Percentiles rank a stretch among this genome's conserved stretches.
Evolutionary conservation across 1,140 invertebrate genomes (phyloP).

Genomic region (Bombus difficillimus): DNA sequence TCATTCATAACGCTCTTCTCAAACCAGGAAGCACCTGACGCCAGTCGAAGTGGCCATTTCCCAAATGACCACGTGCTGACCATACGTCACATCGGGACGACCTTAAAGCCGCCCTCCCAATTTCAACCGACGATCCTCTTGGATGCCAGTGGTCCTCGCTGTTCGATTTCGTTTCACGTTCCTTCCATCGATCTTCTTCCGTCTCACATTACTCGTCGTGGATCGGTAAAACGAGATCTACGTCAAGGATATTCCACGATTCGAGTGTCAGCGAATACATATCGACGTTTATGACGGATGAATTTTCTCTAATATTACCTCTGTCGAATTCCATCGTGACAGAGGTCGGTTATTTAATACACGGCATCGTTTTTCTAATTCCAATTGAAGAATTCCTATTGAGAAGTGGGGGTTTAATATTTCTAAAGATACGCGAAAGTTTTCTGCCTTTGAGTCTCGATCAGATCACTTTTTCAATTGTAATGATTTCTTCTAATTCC

Average conservation of each 20-base stretch:
- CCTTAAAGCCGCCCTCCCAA: slow-evolving; percentile 55
- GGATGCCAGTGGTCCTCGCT: background rate
- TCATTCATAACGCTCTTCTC: slow-evolving; percentile 73
- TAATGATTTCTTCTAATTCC: too few relatives aligned
- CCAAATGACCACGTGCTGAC: slow-evolving; percentile 75
- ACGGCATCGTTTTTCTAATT: background rate
- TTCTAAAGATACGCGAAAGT: too few relatives aligned
- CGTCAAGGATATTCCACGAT: slow-evolving; percentile 12
- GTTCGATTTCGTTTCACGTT: slow-evolving; percentile 55
- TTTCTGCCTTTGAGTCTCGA: too few relatives aligned
- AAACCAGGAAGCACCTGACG: slow-evolving; percentile 64
- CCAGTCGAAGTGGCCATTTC: slow-evolving; percentile 70
- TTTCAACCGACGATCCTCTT: slow-evolving; percentile 18
- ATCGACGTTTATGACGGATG: slow-evolving; percentile 17
- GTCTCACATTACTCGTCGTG: slow-evolving; percentile 32
- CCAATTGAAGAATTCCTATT: too few relatives aligned
- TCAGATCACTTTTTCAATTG: too few relatives aligned
- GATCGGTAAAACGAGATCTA: slow-evolving; percentile 35
- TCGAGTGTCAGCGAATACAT: background rate
- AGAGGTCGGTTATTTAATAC: background rate
- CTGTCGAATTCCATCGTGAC: background rate
- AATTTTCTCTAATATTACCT: background rate
- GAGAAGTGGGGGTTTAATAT: too few relatives aligned
- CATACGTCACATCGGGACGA: slow-evolving; percentile 68
- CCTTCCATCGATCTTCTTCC: slow-evolving; percentile 57